phyloP scores from a whole-genome alignment of 2,113 vertebrate genomes.

The Amphilophus citrinellus region DNA sequence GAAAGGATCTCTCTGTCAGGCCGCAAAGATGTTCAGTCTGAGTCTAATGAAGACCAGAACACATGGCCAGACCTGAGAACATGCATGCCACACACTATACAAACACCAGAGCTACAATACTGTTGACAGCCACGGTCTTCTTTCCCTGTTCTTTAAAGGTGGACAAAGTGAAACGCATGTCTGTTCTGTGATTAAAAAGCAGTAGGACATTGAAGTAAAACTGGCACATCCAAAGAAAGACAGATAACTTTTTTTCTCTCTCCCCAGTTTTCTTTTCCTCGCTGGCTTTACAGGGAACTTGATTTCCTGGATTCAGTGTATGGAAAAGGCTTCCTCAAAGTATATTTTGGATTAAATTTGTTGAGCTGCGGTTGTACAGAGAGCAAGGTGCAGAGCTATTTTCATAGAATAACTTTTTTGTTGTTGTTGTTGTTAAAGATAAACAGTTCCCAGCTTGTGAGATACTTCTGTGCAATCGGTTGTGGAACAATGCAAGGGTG shows the following conservation, averaged over 20 bases:
- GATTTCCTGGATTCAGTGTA: constrained; percentile 5
- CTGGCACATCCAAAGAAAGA: constrained; percentile 15
- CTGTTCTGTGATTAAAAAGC: constrained; percentile 44
- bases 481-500: neutral
- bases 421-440: neutral
- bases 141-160: constrained; percentile 34
- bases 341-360: constrained; percentile 22
- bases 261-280: constrained; percentile 19
- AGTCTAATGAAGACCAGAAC: constrained; percentile 83
- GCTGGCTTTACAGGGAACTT: constrained; percentile 32
- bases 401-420: constrained; percentile 2
- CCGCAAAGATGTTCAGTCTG: constrained; percentile 76
- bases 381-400: constrained; percentile 17
- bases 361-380: constrained; percentile 10
- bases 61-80: constrained; percentile 60
- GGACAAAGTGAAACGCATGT: constrained; percentile 31
- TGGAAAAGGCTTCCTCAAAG: constrained; percentile 25
- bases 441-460: neutral
- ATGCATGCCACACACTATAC: constrained; percentile 62
- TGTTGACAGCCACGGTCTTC: constrained; percentile 38
- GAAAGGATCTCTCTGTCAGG: constrained; percentile 79
- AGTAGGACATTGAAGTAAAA: neutral
- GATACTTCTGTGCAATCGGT: constrained; percentile 37
- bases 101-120: constrained; percentile 25
- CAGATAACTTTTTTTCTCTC: constrained; percentile 10